These are phyloP conservation scores for Myathropa florea DNA, from an alignment of 2,888 invertebrate genomes.

Conservation along the genomic window DNA sequence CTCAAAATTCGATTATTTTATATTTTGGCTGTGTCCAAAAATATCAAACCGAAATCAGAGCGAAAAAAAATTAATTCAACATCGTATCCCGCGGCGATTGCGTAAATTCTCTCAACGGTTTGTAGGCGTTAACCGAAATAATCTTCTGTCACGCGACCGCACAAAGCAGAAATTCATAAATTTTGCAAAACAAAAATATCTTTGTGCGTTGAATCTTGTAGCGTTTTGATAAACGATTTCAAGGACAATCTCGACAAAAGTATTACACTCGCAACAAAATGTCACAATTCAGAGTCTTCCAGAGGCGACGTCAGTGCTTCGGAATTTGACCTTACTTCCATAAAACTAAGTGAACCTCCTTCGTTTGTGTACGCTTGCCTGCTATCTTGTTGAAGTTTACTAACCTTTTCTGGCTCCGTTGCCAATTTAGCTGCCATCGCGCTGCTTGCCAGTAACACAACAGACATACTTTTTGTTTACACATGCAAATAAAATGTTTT, in stretches of 20 bases:
- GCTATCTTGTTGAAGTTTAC: conserved; percentile 13
- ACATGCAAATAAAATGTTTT: background rate
- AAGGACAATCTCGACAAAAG: background rate
- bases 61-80: background rate
- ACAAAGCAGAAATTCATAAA: background rate
- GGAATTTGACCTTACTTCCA: background rate
- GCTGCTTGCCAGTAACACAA: no score
- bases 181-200: background rate
- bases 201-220: background rate
- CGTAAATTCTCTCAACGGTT: background rate
- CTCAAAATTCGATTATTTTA: background rate
- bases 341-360: background rate
- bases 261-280: background rate
- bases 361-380: background rate
- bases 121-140: background rate
- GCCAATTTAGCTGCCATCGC: no score
- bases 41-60: background rate
- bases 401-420: conserved; percentile 3
- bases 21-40: background rate
- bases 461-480: background rate
- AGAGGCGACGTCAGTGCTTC: background rate
- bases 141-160: background rate
- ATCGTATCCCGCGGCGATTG: background rate
- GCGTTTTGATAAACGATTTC: conserved; percentile 6
- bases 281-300: background rate